Base-by-base conservation (phyloP, 2,113 vertebrate genomes). In the Oreotragus oreotragus region DNA sequence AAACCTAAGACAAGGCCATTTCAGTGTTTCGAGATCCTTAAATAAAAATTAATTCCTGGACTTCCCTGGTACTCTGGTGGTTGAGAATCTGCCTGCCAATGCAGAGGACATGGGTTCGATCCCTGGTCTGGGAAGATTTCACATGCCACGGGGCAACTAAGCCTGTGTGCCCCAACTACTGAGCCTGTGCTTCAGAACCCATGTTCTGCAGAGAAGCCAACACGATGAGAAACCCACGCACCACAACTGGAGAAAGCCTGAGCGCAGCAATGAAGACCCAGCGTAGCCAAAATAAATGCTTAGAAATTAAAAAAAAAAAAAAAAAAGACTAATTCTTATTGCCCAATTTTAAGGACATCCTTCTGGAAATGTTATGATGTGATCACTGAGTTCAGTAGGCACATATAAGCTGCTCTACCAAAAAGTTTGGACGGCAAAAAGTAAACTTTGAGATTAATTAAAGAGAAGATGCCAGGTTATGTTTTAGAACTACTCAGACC, bases 1-100 rank as follows among this genome's bases (percentile, higher is more conserved):
- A 94, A 47, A 88, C 27, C 90, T 77, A 88, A 76, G 62, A 77
- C 89, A 79, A 96, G 28, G 43, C 23, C 58, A 84, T 60, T 76
- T 14, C 30, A 36, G 43, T 79, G 58, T 86, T 33, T 77, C 1
- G 14, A 76, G 36, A 80, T 36, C 66, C 47, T 90, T 73, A 84
- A 93, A 47, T 39, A 79, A 88, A 94, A 94, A 80, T 49, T 13
- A 47, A 70, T 80, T 62, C 66, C 36, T 85, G 39, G 70, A 76
- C 36, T 43, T 76, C 12, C 12, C 70, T 76, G 39, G 39, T 27
- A 21, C 21, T 76, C 70, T 27, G 39, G 39, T 76, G 70, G 70
- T 76, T 43, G 43, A 76, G 70, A 27, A 27, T 76, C 70, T 76
- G 36, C 36, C 36, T 25, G 39, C 23, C 70, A 7, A 43, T 43